A percentile compares a stretch with the other conserved stretches of the same genome.
phyloP scores from a whole-genome alignment of 2,113 vertebrate species.

The Clarias magur region DNA sequence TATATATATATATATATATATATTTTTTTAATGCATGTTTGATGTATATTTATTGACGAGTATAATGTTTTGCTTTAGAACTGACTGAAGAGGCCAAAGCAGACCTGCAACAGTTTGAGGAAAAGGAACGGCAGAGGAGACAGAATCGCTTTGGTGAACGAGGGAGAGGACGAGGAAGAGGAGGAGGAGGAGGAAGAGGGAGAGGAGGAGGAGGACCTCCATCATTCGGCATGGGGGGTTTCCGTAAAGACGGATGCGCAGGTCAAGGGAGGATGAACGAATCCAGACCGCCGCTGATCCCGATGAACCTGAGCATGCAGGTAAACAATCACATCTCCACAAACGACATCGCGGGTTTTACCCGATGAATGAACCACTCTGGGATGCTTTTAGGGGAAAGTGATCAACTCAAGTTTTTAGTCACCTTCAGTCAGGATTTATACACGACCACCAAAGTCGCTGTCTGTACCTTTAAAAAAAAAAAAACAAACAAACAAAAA shows the following conservation, averaged over 20 bases:
- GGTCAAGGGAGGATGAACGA: constrained; percentile 85
- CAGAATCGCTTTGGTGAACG: constrained; percentile 81
- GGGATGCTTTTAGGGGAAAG: neutral
- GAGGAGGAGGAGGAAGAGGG: constrained; percentile 68
- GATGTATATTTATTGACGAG: neutral
- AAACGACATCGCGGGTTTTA: no score
- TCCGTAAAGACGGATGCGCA: constrained; percentile 74
- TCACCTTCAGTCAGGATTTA: no score
- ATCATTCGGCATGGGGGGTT: constrained; percentile 78
- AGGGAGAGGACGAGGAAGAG: constrained; percentile 69
- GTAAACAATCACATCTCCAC: constrained; percentile 66
- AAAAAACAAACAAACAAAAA: no score
- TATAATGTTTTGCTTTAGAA: constrained; percentile 68
- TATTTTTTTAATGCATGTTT: no score
- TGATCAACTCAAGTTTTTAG: no score
- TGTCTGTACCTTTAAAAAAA: no score
- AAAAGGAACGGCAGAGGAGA: constrained; percentile 85
- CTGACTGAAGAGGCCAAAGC: constrained; percentile 96
- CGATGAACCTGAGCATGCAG: constrained; percentile 80
- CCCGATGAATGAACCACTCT: neutral
- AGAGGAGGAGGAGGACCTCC: constrained; percentile 70
- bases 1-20: no score
- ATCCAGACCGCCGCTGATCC: constrained; percentile 80
- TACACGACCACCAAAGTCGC: no score
- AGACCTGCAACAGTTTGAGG: constrained; percentile 87